Evolutionary conservation across 2,113 vertebrate species (phyloP), one percentile per base, ranked within the genome.

Genomic region (Boulengeromyrus knoepffleri): DNA sequence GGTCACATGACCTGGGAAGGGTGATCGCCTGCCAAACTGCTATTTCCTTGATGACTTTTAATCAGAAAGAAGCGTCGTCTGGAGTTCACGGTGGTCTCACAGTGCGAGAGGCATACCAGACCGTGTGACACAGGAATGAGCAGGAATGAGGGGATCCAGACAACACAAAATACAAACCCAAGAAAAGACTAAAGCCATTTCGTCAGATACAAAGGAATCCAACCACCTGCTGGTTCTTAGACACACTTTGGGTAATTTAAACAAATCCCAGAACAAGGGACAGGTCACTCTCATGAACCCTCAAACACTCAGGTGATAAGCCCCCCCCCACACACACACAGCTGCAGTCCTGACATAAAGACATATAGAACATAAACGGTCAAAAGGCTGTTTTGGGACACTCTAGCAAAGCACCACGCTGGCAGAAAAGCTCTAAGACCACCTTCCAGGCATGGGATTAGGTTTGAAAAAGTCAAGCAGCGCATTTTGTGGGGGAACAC

Each of bases 1-100:
- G 95, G 96, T 98, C 91, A 99, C 98, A 2, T 99, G 97, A 97
- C 66, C 77, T 24, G 31, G 39, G 15, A 21, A 39, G 13, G 36
- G 31, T 0, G 31, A 36, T 8, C 5, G 17, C 13, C 17, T 42
- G 77, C 1, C 19, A 1, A 8, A 8, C 36, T 45, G 36, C 36
- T 42, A 83, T 83, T 24, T 86, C n/a, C 47, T 50, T 50, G 42
- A 27, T 17, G n/a, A 86, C 12, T 31, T 27, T 50, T 31, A 24
- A 27, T 36, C 27, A 36, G 66, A 36, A 74, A 31, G n/a, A 31
- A 74, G n/a, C n/a, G 0, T 31, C 8, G 27, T 9, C 56, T 62
- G 56, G 56, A 9, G 24, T 62, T 5, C 27, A 31, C 0, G 10
- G 9, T 74, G 12, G 66, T 36, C 27, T 36, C 66, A 42, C 66